Conservation (phyloP, 2,888 invertebrate species). For the Boloria euphrosyne region DNA sequence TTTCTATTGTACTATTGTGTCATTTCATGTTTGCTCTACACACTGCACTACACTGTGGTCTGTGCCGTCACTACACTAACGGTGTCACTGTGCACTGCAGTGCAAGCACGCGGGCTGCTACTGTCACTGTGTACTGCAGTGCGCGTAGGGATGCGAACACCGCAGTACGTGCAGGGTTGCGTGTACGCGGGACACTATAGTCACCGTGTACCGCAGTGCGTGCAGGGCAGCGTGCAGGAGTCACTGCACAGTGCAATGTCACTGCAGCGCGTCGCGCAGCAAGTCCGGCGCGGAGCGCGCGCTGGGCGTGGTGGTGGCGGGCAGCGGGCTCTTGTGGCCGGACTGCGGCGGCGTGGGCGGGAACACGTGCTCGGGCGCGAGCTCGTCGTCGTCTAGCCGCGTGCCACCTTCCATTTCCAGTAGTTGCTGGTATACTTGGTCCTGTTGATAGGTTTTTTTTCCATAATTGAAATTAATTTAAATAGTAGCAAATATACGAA, state of each 20-base stretch:
- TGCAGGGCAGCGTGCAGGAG: not conserved
- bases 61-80: not conserved
- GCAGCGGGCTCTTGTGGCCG: constrained; percentile 73
- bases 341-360: constrained; percentile 75
- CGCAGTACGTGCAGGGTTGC: constrained; percentile 58
- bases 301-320: constrained; percentile 65
- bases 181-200: constrained; percentile 51
- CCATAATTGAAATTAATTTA: not conserved
- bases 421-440: constrained; percentile 65
- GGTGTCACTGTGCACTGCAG: not conserved
- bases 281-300: constrained; percentile 36
- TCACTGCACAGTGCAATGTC: constrained; percentile 5
- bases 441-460: constrained; percentile 49
- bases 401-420: constrained; percentile 8
- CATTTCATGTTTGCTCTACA: no score
- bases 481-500: no score
- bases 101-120: not conserved
- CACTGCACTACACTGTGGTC: not conserved
- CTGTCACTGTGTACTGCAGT: not conserved
- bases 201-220: no score
- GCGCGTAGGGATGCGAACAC: not conserved
- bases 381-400: not conserved
- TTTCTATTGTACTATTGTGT: no score
- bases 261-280: not conserved
- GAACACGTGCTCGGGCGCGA: constrained; percentile 56